These are phyloP conservation scores for Leptoteleia sp. DNA, from an alignment of 1,140 invertebrate species.

Conservation along the genomic window DNA sequence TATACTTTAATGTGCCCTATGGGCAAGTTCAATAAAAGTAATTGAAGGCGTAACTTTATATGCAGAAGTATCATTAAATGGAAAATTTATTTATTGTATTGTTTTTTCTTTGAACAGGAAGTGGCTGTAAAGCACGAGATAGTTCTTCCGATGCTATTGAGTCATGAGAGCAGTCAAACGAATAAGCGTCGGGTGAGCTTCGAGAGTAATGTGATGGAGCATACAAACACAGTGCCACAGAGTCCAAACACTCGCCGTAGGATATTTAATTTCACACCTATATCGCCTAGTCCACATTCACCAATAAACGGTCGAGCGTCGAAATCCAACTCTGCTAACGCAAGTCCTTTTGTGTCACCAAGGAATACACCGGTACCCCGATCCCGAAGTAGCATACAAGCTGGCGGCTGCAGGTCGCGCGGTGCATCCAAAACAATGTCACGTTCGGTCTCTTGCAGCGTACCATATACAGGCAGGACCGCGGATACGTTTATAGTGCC, in stretches of 20 bases:
- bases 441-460: conserved; percentile 77
- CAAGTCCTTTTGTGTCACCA: conserved; percentile 93
- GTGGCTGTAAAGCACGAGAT: conserved; percentile 72
- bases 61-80: too few species aligned
- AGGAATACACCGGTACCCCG: conserved; percentile 87
- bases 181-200: conserved; percentile 83
- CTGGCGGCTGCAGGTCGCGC: conserved; percentile 70
- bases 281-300: conserved; percentile 87
- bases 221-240: conserved; percentile 81
- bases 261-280: conserved; percentile 92
- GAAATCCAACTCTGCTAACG: conserved; percentile 82
- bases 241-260: conserved; percentile 86
- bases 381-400: conserved; percentile 76
- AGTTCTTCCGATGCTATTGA: conserved; percentile 75
- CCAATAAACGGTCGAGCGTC: conserved; percentile 81
- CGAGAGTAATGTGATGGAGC: conserved; percentile 81
- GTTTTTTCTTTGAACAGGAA: conserved; percentile 54
- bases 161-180: conserved; percentile 65
- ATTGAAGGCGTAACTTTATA: too few species aligned
- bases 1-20: too few species aligned
- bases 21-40: too few species aligned
- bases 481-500: conserved; percentile 77
- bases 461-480: conserved; percentile 69
- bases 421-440: conserved; percentile 71
- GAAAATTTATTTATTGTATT: too few species aligned